Evolutionary conservation across 2,888 invertebrate genomes (phyloP).

Genomic region (Tolmerus cingulatus): DNA sequence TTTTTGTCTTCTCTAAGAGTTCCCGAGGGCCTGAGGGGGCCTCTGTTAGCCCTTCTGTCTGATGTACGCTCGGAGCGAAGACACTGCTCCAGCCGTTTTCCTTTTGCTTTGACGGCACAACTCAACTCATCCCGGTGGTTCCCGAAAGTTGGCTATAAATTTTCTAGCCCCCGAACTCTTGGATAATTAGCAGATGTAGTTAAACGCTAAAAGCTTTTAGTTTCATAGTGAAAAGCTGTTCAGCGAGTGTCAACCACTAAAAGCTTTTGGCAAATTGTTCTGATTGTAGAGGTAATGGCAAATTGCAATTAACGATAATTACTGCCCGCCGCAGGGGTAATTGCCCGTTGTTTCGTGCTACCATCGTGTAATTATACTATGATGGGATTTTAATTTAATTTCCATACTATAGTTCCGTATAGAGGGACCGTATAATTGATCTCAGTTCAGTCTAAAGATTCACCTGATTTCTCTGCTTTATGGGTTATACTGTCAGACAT

Average conservation of each 20-base stretch:
- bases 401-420: constrained; percentile 5
- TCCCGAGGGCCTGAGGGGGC: not conserved
- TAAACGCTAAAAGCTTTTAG: constrained; percentile 23
- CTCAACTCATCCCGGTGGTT: not conserved
- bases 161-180: constrained; percentile 5
- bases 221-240: constrained; percentile 24
- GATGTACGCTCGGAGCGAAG: not conserved
- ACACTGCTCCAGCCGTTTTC: not conserved
- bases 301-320: constrained; percentile 34
- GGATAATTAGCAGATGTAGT: constrained; percentile 33
- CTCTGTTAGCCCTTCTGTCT: not conserved
- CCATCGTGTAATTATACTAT: constrained; percentile 19
- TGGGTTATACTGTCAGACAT: not conserved
- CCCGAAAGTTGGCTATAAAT: constrained; percentile 17
- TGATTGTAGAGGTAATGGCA: constrained; percentile 27
- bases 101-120: not conserved
- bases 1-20: not conserved
- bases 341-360: constrained; percentile 24
- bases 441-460: not conserved
- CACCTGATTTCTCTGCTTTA: not conserved
- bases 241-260: constrained; percentile 24
- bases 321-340: constrained; percentile 30
- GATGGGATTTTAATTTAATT: constrained; percentile 37
- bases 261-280: constrained; percentile 34
- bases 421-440: not conserved